A percentile compares a stretch with the other conserved stretches of the same genome.
Conservation (phyloP, 2,888 invertebrate species). For the Cacoxenus indagator region DNA sequence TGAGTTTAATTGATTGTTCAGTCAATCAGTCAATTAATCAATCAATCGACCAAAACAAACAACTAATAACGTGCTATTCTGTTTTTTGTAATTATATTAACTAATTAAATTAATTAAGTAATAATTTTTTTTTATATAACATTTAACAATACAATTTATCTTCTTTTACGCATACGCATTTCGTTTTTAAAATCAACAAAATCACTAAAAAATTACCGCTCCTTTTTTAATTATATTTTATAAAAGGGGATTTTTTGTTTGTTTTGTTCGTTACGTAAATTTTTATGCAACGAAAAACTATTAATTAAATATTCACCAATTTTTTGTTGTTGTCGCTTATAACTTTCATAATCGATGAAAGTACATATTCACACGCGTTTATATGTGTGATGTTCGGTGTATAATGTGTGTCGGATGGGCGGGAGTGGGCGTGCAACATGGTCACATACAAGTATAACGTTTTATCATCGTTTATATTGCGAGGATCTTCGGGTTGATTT, state of each 20-base stretch:
- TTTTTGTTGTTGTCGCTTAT: slow-evolving; percentile 33
- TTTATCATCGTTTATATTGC: slow-evolving; percentile 41
- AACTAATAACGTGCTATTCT: slow-evolving; percentile 53
- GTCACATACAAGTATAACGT: too few species aligned
- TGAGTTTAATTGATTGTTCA: slow-evolving; percentile 28
- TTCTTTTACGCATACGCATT: slow-evolving; percentile 13
- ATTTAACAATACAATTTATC: slow-evolving; percentile 36
- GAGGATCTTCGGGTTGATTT: slow-evolving; percentile 12
- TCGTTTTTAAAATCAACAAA: slow-evolving; percentile 15
- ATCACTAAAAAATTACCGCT: slow-evolving; percentile 4
- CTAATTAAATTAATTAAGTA: slow-evolving; percentile 51
- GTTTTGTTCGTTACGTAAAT: background rate
- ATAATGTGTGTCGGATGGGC: slow-evolving; percentile 12
- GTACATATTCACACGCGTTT: background rate
- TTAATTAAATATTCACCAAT: background rate
- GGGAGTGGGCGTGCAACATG: slow-evolving; percentile 36
- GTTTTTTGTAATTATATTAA: slow-evolving; percentile 53
- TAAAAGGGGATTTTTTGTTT: slow-evolving; percentile 32
- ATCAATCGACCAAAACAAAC: slow-evolving; percentile 51
- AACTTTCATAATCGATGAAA: slow-evolving; percentile 24
- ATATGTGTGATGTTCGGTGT: background rate
- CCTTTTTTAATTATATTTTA: slow-evolving; percentile 16
- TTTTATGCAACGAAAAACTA: slow-evolving; percentile 7
- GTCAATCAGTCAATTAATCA: slow-evolving; percentile 43
- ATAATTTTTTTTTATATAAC: slow-evolving; percentile 35